Evolutionary conservation across 2,888 invertebrate species (phyloP), one percentile per base, ranked within the genome.

Genomic region (Scaptomyza polygonia): DNA sequence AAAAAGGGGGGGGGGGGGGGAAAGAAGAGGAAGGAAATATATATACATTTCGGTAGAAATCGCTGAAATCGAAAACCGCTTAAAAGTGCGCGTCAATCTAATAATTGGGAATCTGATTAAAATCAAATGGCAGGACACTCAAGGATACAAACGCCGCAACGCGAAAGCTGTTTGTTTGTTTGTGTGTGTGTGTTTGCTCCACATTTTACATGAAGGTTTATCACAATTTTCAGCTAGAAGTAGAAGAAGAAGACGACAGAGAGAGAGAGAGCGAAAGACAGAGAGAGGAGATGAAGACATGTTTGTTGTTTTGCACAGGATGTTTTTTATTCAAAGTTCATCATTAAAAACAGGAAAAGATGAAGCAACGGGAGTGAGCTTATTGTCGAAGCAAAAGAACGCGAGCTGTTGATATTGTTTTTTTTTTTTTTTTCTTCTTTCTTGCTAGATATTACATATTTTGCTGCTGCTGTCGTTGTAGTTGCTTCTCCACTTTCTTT

Each of bases 51-150:
- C 45, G 48, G 55, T 56, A 49, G 55, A 59, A 75, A 66, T 71
- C 57, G 61, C 30, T 54, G 66, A 73, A 73, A 73, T 77, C 77
- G 72, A 77, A 74, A 72, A 74, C 72, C 77, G 71, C 73, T 72
- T 71, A 67, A 67, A 74, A 62, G 52, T 62, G 67, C 61, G 72
- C 67, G 67, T 67, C 73, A 74, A 77, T 77, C 67, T 58, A 67
- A 72, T 67, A 66, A 74, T 74, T 69, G 69, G 45, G 58, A 69
- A 73, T 69, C 62, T 56, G 61, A 69, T 76, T 76, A 76, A 72
- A 72, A 71, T 57, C 67, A 72, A 43, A 77, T 44, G 51, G 32
- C 59, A 69, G 63, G 57, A 68, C 54, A 43, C 57, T 57, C 63
- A 47, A 59, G 57, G 57, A 68, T 59, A 62, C 58, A 29, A 42